Evolutionary conservation across 2,113 vertebrate genomes (phyloP).

Genomic region (Alethe castanea): DNA sequence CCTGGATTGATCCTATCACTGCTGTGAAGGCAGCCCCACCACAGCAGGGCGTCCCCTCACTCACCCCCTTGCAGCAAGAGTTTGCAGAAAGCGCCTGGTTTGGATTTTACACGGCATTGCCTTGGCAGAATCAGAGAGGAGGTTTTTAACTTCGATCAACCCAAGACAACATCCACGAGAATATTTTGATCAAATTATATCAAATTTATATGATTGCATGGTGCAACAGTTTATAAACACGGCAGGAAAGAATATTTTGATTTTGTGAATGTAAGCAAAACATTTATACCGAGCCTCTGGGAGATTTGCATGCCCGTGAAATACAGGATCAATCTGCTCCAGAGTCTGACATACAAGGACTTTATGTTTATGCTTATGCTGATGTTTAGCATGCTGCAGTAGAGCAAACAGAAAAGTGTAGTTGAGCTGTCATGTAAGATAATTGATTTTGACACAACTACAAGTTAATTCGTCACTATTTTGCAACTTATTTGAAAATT

Average conservation of each 20-base stretch:
- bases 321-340: slow-evolving; percentile 35
- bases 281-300: background rate
- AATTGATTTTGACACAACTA: slow-evolving; percentile 95
- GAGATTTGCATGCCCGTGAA: slow-evolving; percentile 18
- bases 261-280: background rate
- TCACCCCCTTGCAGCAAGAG: background rate
- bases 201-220: background rate
- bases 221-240: background rate
- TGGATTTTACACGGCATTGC: background rate
- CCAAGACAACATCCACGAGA: background rate
- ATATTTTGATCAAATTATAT: background rate
- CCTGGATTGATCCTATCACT: rapidly evolving
- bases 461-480: slow-evolving; percentile 95
- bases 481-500: slow-evolving; percentile 86
- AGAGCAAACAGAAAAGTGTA: slow-evolving; percentile 63
- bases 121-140: background rate
- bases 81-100: background rate
- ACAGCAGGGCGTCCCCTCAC: rapidly evolving
- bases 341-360: slow-evolving; percentile 51
- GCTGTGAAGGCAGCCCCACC: background rate
- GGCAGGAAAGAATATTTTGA: background rate
- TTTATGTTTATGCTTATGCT: slow-evolving; percentile 33
- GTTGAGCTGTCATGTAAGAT: slow-evolving; percentile 87
- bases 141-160: background rate
- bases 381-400: slow-evolving; percentile 54